Base-by-base conservation (phyloP, 2,888 invertebrate genomes). In the Chesias legatella region DNA sequence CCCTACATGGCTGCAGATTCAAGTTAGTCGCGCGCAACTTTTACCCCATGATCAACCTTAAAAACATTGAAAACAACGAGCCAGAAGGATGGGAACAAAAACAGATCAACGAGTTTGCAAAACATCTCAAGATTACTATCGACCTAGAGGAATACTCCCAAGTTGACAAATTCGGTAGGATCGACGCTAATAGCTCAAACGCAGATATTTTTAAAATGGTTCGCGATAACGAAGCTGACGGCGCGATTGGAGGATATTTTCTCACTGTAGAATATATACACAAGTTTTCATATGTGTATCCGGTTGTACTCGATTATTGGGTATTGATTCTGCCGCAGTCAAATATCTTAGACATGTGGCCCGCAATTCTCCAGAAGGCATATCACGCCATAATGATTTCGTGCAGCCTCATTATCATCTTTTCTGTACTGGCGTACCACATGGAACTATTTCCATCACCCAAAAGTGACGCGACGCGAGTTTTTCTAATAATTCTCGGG, bases 401-500 rank as follows among this genome's bases (percentile, higher is more conserved):
- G 2, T 8, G 33, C 0, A 0, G 48, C 1, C 8, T 56, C 3
- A 58, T 69, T 13, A 13, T 63, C 11, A 33, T 58, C 21, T 56
- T 60, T 38, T 56, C 60, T 36, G 13, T 56, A 20, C 30, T 48
- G 1, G 49, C 56, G 3, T 43, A 46, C 22, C 7, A 30, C 0
- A 35, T 66, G 5, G 43, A 47, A 9, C 36, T 68, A 37, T 73
- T 73, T 49, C 40, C 53, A 6, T 31, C 34, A 0, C 9, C 11
- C 2, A 17, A 35, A 0, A 51, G 35, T 11, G 63, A 67, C 43
- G 7, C 48, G 9, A 17, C 43, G 1, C 53, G 60, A 6, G 53
- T 61, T 7, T 22, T 63, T 10, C 35, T 73, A 20, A 36, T 60
- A 4, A 54, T 70, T 6, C 58, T 60, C 22, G 73, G 74, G 26